Conservation (phyloP, 2,888 invertebrate species). For the Torymus texanus region DNA sequence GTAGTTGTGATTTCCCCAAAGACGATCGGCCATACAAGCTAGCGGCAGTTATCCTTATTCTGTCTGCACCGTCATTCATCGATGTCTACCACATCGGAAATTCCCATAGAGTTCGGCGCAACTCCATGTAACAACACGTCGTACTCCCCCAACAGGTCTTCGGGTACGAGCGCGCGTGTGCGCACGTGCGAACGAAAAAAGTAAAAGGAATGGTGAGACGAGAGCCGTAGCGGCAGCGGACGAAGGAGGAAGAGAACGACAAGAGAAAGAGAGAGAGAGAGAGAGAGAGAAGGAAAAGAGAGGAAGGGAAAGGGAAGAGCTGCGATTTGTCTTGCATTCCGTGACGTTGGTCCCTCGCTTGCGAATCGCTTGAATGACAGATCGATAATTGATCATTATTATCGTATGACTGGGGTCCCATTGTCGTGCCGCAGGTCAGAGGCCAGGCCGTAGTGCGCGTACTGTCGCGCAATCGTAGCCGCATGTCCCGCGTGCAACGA, state of each 20-base stretch:
- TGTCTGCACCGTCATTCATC: conserved; percentile 7
- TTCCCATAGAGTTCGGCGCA: not conserved
- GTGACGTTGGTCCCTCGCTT: conserved; percentile 44
- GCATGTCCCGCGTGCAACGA: not conserved
- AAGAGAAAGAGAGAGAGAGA: conserved; percentile 40
- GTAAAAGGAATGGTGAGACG: not conserved
- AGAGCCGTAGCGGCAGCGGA: not conserved
- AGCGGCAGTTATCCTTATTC: not conserved
- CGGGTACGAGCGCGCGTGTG: conserved; percentile 30
- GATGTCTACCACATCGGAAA: not conserved
- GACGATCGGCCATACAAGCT: not conserved
- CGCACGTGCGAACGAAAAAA: not conserved
- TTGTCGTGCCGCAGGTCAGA: conserved; percentile 62
- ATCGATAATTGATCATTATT: conserved; percentile 74
- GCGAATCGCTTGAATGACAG: conserved; percentile 71
- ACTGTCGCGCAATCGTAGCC: conserved; percentile 68
- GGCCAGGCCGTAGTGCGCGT: conserved; percentile 70
- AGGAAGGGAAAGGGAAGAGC: conserved; percentile 61
- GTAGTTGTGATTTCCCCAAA: not conserved
- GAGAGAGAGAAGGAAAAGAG: conserved; percentile 43
- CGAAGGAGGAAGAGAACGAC: conserved; percentile 14
- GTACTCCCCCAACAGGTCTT: not conserved
- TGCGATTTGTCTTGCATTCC: conserved; percentile 72
- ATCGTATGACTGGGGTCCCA: conserved; percentile 66
- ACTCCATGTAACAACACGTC: not conserved